Evolutionary conservation across 2,113 vertebrate genomes (phyloP).

Genomic region (Sturnus vulgaris): DNA sequence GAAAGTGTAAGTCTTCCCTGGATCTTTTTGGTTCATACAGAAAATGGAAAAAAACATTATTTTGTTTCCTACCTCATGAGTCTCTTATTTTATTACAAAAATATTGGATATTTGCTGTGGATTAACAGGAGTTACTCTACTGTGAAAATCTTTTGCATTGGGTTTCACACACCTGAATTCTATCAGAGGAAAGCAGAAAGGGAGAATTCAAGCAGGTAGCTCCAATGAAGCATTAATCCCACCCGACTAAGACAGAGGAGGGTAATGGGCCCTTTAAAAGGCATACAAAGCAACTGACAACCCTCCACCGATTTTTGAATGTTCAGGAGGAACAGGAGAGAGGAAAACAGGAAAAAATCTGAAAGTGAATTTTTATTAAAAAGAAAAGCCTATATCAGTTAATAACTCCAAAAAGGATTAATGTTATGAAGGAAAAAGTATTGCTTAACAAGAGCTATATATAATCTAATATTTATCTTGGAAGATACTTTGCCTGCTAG

Average conservation of each 20-base stretch:
- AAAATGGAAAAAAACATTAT: too few relatives aligned
- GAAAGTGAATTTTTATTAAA: background rate
- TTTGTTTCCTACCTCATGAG: too few relatives aligned
- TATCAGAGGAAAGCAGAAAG: background rate
- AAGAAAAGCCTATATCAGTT: background rate
- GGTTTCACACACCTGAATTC: background rate
- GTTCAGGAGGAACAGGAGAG: background rate
- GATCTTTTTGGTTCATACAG: too few relatives aligned
- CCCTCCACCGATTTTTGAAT: fast-evolving
- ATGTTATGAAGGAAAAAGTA: background rate
- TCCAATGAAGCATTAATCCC: background rate
- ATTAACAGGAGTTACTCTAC: too few relatives aligned
- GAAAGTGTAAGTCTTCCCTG: too few relatives aligned
- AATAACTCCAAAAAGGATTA: background rate
- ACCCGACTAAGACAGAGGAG: background rate
- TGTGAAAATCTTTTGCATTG: background rate
- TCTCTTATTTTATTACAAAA: too few relatives aligned
- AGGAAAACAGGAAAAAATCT: background rate
- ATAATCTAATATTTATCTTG: background rate
- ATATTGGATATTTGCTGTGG: too few relatives aligned
- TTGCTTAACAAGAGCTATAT: background rate
- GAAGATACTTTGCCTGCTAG: background rate
- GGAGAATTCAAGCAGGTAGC: background rate
- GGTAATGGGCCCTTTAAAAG: background rate
- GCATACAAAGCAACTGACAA: fast-evolving